phyloP scores from a whole-genome alignment of 2,113 vertebrate species.

The Plotosus lineatus region DNA sequence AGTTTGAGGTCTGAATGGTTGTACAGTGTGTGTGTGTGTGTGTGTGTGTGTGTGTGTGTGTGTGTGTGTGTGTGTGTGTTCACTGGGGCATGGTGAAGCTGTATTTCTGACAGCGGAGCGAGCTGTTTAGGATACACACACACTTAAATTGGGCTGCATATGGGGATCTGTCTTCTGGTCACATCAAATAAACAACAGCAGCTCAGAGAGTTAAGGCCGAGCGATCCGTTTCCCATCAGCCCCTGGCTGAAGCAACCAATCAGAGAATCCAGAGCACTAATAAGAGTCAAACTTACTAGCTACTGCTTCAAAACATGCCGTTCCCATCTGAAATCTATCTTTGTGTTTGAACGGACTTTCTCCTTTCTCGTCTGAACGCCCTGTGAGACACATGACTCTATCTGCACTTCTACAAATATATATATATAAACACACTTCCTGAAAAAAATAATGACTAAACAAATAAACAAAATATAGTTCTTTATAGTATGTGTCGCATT shows the following conservation, averaged over 20 bases:
- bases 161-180: constrained; percentile 43
- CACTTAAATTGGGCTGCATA: constrained; percentile 51
- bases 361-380: background rate
- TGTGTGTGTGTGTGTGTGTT: constrained; percentile 43
- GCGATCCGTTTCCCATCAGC: constrained; percentile 34
- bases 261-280: constrained; percentile 27
- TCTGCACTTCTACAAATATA: too few species aligned
- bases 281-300: constrained; percentile 28
- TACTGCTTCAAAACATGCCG: background rate
- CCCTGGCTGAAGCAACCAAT: constrained; percentile 28
- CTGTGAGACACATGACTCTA: background rate
- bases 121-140: constrained; percentile 47
- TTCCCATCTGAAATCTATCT: background rate
- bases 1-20: constrained; percentile 35
- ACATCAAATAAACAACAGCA: constrained; percentile 48
- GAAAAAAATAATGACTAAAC: background rate
- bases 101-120: constrained; percentile 46
- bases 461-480: background rate
- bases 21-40: constrained; percentile 21
- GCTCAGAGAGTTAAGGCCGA: constrained; percentile 40
- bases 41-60: constrained; percentile 28
- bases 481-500: background rate
- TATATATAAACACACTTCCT: too few species aligned
- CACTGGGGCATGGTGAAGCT: constrained; percentile 46
- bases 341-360: background rate